These are phyloP conservation scores for Ophthalmolycus amberensis DNA, from an alignment of 2,113 vertebrate species.

Conservation along the genomic window DNA sequence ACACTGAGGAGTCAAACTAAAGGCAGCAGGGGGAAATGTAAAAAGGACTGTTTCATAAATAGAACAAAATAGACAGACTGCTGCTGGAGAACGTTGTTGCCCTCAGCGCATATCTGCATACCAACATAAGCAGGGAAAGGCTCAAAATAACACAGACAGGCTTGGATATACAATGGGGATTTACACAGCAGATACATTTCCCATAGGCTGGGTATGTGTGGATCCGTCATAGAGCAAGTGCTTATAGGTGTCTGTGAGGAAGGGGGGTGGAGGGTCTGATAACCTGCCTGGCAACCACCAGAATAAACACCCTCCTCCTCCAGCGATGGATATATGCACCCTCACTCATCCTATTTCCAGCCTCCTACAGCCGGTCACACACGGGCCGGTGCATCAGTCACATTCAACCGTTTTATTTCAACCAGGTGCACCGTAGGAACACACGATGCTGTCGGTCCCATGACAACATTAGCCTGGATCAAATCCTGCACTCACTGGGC, in stretches of 20 bases:
- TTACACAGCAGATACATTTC: slow-evolving; percentile 37
- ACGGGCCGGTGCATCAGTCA: slow-evolving; percentile 20
- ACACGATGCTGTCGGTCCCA: slow-evolving; percentile 78
- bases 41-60: slow-evolving; percentile 69
- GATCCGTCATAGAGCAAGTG: slow-evolving; percentile 41
- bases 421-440: slow-evolving; percentile 37
- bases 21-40: slow-evolving; percentile 36
- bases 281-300: slow-evolving; percentile 81
- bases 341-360: slow-evolving; percentile 22
- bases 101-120: slow-evolving; percentile 28
- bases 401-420: slow-evolving; percentile 14
- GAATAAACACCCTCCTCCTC: slow-evolving; percentile 69
- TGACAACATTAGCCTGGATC: slow-evolving; percentile 73
- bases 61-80: slow-evolving; percentile 49
- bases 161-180: slow-evolving; percentile 41
- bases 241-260: slow-evolving; percentile 11
- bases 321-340: slow-evolving; percentile 33
- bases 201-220: slow-evolving; percentile 27
- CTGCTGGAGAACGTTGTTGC: slow-evolving; percentile 37
- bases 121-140: slow-evolving; percentile 42
- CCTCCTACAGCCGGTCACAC: slow-evolving; percentile 25
- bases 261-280: slow-evolving; percentile 35
- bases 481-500: slow-evolving; percentile 56
- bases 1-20: slow-evolving; percentile 60
- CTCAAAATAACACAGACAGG: slow-evolving; percentile 38